phyloP scores from a whole-genome alignment of 2,113 vertebrate species.

The Scomber scombrus region DNA sequence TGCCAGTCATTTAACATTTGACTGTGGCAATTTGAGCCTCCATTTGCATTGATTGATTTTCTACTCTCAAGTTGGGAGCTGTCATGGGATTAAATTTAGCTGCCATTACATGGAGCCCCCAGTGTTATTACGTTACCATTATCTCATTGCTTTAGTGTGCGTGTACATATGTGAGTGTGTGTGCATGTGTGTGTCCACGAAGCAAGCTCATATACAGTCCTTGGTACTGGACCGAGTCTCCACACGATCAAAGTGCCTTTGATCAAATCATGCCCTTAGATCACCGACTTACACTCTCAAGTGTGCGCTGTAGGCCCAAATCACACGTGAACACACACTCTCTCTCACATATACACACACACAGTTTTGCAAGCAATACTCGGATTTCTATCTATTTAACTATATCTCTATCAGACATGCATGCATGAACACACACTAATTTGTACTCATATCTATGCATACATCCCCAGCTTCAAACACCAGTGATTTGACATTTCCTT shows the following conservation, averaged over 20 bases:
- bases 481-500: constrained; percentile 69
- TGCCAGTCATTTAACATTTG: constrained; percentile 63
- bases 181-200: constrained; percentile 12
- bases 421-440: constrained; percentile 41
- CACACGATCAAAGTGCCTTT: constrained; percentile 74
- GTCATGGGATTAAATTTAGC: constrained; percentile 76
- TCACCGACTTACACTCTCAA: constrained; percentile 58
- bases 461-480: constrained; percentile 69
- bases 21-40: constrained; percentile 70
- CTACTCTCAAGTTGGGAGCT: constrained; percentile 64
- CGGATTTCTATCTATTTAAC: constrained; percentile 12
- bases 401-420: constrained; percentile 27
- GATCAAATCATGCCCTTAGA: constrained; percentile 73
- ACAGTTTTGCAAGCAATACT: background rate
- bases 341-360: background rate
- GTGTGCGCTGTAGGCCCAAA: constrained; percentile 36
- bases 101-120: constrained; percentile 64
- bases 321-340: constrained; percentile 1
- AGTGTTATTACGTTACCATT: constrained; percentile 66
- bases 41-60: constrained; percentile 77
- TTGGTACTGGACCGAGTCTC: constrained; percentile 56
- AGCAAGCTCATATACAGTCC: constrained; percentile 37
- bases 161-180: background rate
- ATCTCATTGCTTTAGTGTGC: constrained; percentile 35
- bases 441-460: constrained; percentile 46